Percentiles rank a stretch among this genome's conserved stretches.
Conservation (phyloP, 2,797 vertebrate genomes). For the Enteromius unitaeniatus region DNA sequence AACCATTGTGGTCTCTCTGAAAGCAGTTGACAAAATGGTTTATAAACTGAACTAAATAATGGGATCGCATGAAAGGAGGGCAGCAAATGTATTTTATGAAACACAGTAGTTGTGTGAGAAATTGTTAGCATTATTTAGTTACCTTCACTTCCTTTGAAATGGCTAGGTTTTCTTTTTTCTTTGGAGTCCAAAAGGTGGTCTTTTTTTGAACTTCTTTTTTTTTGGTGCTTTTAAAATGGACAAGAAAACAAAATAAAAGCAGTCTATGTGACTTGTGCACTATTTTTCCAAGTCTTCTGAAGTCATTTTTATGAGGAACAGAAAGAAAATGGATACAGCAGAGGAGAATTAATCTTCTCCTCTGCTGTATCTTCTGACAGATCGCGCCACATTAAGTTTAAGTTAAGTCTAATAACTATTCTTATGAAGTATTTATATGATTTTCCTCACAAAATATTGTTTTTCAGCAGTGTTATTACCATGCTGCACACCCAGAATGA, state of each 20-base stretch:
- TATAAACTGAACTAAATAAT: neutral
- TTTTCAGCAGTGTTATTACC: slow-evolving; percentile 5
- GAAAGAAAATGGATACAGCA: slow-evolving; percentile 10
- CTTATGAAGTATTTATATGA: slow-evolving; percentile 1
- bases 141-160: neutral
- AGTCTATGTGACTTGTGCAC: neutral
- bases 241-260: neutral
- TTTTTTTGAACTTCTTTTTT: neutral
- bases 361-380: neutral
- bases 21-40: neutral
- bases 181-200: neutral
- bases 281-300: neutral
- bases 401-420: neutral
- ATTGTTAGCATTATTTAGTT: neutral
- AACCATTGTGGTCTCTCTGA: neutral
- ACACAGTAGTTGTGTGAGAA: neutral
- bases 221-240: neutral
- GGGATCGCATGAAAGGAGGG: neutral
- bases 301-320: neutral
- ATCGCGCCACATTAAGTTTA: neutral
- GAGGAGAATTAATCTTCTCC: neutral
- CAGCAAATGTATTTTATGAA: neutral
- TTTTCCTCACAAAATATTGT: neutral
- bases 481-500: slow-evolving; percentile 2
- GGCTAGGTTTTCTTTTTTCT: neutral